A percentile compares a stretch with the other conserved stretches of the same genome.
Evolutionary conservation across 2,113 vertebrate genomes (phyloP).

Genomic region (Microcebus ravelobensis): DNA sequence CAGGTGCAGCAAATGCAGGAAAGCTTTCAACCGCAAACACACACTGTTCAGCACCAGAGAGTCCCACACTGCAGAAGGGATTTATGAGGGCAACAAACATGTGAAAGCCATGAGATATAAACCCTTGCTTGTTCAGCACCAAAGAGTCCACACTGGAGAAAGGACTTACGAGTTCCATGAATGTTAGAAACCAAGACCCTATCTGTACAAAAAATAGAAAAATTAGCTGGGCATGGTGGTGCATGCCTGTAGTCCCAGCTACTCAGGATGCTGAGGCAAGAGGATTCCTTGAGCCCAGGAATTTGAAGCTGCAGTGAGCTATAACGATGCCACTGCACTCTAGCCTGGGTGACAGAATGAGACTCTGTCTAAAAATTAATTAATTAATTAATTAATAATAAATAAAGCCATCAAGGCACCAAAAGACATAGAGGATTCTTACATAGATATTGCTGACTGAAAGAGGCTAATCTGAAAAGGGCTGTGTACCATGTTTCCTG

Average conservation of each 20-base stretch:
- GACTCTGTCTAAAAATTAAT: no score
- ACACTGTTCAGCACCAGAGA: not conserved
- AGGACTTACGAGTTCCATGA: not conserved
- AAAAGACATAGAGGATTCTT: no score
- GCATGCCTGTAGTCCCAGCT: no score
- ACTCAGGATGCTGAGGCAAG: no score
- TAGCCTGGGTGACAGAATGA: no score
- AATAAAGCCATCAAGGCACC: no score
- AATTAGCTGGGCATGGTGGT: no score
- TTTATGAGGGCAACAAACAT: not conserved
- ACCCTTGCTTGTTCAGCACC: not conserved
- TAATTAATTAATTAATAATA: no score
- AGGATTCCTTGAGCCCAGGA: no score
- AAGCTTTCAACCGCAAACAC: not conserved
- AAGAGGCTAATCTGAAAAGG: not conserved
- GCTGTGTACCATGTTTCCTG: not conserved
- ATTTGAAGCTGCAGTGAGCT: no score
- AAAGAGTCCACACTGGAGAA: not conserved
- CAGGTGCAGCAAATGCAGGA: not conserved
- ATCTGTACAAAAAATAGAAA: no score
- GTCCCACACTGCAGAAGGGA: not conserved
- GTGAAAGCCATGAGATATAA: not conserved
- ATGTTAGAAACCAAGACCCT: not conserved
- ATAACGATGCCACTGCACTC: no score
- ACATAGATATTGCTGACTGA: not conserved